Evolutionary conservation across 1,140 invertebrate species (phyloP), one percentile per base, ranked within the genome.

Genomic region (Caenorhabditis tropicalis): DNA sequence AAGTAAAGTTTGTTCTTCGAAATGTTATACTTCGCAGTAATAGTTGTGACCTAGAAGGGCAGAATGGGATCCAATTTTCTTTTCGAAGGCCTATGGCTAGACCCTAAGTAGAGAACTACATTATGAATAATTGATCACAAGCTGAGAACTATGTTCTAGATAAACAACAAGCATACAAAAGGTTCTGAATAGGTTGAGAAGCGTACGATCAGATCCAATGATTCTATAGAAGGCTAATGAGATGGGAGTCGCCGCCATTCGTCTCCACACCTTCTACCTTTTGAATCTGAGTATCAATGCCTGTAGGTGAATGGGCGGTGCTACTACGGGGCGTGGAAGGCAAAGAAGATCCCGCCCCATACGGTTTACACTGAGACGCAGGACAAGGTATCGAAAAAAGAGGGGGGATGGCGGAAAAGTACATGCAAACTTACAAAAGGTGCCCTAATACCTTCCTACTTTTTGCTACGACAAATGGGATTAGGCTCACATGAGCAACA

Each of bases 331-430:
- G 65, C 65, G 36, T 29, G 5, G 53, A 27, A 58, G 21, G 53
- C 49, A 33, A 31, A 36, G 31, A 19, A 24, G n/a, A 31, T 15
- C 65, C 65, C 65, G 65, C 65, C 65, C 65, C 36, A 74, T 74
- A 74, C 65, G 65, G 65, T 74, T 74, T 74, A 74, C 65, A 74
- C 65, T 43, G 65, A 74, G 65, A 46, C 65, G 65, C n/a, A 43
- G 65, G 36, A 74, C 65, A 43, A 74, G 65, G 65, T 74, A 74
- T 33, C 21, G 65, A 9, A 36, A 3, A 36, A 65, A 31, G 19
- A 36, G 12, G 48, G n/a, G 48, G n/a, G 65, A 43, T 46, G 36
- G 65, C 65, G 65, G 65, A 43, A 74, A 74, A 74, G 65, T 74
- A 24, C 65, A 74, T 43, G 65, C 36, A 74, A 74, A 74, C 65